Evolutionary conservation across 2,888 invertebrate genomes (phyloP), one percentile per base, ranked within the genome.

Genomic region (Xestia ashworthii): DNA sequence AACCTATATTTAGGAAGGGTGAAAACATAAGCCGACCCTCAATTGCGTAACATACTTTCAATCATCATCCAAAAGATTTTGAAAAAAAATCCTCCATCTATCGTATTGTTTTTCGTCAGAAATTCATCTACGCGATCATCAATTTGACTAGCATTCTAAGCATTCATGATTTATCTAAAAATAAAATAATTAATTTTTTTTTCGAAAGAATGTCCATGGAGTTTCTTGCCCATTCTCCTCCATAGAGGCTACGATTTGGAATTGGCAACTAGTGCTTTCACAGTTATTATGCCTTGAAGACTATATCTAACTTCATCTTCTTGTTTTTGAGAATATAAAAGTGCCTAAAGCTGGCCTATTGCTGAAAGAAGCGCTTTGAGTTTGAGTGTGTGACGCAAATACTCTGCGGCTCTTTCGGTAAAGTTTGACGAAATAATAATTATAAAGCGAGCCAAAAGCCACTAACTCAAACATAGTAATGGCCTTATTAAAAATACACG

Each of bases 401-500:
- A 25, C n/a, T 44, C 0, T 1, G 8, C 65, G 44, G 16, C n/a
- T 44, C 14, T 65, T 25, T 1, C n/a, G 25, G 65, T n/a, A n/a
- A 16, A 3, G 1, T 65, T 44, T 65, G 16, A 44, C n/a, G 62
- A 62, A 38, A 38, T 38, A 62, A 19, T 38, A 38, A 62, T 62
- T 62, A 62, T 38, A 62, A 62, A 62, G 44, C 44, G 16, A 44
- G 9, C 14, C 65, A 44, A 65, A 44, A 65, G 44, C 0, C 65
- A 25, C 14, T n/a, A 12, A 44, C 65, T 1, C 8, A 66, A 66
- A 50, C 14, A 50, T 25, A 22, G 46, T 4, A 38, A 19, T 4
- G 9, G 12, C 6, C 25, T 41, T 14, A 25, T 64, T 70, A 41
- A 78, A 75, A 53, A 77, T 25, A 62, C 44, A 65, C 14, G 9